phyloP scores from a whole-genome alignment of 2,797 vertebrate genomes.

The Acomys russatus region DNA sequence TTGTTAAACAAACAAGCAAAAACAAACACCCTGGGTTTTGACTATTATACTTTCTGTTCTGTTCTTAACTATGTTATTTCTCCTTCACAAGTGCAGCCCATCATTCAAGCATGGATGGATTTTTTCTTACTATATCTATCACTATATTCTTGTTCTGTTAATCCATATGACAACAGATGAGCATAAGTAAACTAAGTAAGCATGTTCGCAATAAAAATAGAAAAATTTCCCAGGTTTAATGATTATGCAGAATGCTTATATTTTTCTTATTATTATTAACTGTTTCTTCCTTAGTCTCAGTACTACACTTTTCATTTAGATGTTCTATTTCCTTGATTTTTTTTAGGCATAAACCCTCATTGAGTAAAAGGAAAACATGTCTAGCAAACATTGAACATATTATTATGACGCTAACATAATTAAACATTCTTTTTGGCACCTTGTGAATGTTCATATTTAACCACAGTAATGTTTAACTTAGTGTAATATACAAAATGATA shows the following conservation, averaged over 20 bases:
- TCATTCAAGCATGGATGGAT: background rate
- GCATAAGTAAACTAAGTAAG: background rate
- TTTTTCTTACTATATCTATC: background rate
- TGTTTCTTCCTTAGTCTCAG: background rate
- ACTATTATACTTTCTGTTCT: background rate
- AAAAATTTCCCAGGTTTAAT: background rate
- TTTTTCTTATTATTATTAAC: background rate
- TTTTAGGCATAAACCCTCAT: background rate
- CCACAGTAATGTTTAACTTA: background rate
- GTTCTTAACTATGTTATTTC: background rate
- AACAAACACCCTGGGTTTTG: background rate
- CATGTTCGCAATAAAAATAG: background rate
- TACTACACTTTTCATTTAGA: background rate
- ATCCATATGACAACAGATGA: background rate
- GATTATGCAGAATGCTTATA: background rate
- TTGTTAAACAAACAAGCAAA: too few species aligned
- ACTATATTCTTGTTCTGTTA: background rate
- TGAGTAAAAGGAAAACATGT: background rate
- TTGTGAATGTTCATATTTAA: background rate
- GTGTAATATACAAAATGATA: background rate
- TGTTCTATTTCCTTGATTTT: background rate
- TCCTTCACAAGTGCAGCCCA: background rate
- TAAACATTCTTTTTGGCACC: background rate
- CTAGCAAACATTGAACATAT: background rate
- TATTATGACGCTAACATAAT: background rate